These are phyloP conservation scores for Lasiurus cinereus DNA, from an alignment of 2,113 vertebrate genomes.

Conservation along the genomic window DNA sequence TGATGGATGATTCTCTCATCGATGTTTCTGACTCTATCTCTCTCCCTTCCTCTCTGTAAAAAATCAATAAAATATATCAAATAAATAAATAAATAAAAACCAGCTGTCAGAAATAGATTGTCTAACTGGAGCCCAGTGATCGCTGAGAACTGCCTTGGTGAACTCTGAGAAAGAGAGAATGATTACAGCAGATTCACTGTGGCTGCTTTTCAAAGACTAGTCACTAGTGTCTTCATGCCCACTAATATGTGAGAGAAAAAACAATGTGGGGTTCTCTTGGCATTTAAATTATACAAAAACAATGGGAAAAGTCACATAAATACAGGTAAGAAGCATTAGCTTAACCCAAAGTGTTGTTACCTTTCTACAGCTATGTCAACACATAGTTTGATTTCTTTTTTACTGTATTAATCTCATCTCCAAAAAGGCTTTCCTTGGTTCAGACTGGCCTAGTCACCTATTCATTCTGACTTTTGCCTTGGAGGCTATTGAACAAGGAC, in stretches of 20 bases:
- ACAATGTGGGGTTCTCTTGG: background rate
- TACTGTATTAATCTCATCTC: background rate
- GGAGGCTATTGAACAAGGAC: background rate
- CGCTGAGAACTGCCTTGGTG: background rate
- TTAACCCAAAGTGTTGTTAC: background rate
- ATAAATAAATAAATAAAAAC: too few relatives aligned
- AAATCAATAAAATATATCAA: too few relatives aligned
- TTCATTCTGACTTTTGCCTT: background rate
- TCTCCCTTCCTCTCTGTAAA: too few relatives aligned
- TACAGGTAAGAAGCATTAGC: background rate
- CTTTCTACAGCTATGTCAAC: background rate
- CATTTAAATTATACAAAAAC: background rate
- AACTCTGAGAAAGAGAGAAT: background rate
- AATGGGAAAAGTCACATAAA: conserved; percentile 2
- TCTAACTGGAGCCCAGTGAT: background rate
- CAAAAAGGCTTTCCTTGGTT: background rate
- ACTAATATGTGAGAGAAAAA: background rate
- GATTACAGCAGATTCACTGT: background rate
- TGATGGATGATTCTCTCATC: too few relatives aligned
- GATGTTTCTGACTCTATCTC: too few relatives aligned
- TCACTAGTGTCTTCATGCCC: background rate
- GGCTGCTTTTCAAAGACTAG: background rate
- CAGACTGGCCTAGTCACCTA: background rate
- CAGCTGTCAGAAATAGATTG: background rate
- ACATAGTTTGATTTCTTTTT: background rate